Evolutionary conservation across 2,113 vertebrate species (phyloP).

Genomic region (Prinia subflava): DNA sequence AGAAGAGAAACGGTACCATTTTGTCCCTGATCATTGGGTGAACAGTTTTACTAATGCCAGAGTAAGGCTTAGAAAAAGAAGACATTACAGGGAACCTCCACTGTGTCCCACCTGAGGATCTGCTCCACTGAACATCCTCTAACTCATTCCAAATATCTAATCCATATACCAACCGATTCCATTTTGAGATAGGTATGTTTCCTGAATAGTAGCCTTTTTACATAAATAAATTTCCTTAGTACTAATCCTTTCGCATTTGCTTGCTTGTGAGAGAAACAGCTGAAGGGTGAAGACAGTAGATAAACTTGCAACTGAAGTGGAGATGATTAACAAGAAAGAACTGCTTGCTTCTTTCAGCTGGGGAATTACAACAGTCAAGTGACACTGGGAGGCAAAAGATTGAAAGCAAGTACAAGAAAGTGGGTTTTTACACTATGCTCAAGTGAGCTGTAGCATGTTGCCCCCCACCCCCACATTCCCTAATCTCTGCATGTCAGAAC

Average conservation of each 20-base stretch:
- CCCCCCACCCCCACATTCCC: rapidly evolving
- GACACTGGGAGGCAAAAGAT: neutral
- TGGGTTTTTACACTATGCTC: neutral
- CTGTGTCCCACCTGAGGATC: neutral
- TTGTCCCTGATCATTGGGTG: neutral
- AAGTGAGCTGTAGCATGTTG: neutral
- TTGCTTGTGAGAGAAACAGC: neutral
- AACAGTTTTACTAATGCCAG: neutral
- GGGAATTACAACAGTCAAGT: neutral
- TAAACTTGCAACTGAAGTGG: neutral
- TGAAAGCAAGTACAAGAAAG: neutral
- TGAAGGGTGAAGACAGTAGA: neutral
- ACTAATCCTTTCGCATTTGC: neutral
- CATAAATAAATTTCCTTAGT: neutral
- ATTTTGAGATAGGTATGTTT: neutral
- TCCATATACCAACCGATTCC: neutral
- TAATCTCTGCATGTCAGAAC: neutral
- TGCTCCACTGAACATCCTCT: neutral
- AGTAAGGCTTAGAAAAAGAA: neutral
- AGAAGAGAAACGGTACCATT: rapidly evolving
- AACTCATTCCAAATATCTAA: neutral
- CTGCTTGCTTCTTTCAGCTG: neutral
- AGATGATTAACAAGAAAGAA: neutral
- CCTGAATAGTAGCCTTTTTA: neutral
- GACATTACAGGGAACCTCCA: rapidly evolving